phyloP scores from a whole-genome alignment of 2,113 vertebrate species.

The Alligator mississippiensis region DNA sequence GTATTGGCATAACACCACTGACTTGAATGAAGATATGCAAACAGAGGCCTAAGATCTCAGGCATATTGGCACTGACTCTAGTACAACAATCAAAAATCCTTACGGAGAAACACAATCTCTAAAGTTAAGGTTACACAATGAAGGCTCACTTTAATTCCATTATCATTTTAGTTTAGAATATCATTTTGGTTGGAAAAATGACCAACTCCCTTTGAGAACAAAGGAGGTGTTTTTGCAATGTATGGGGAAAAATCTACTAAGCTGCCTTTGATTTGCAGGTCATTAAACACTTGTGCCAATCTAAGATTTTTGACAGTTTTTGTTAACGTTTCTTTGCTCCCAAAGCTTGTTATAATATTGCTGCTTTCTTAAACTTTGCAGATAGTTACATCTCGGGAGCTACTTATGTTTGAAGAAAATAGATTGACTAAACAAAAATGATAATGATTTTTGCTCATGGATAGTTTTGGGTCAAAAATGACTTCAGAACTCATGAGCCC shows the following conservation, averaged over 20 bases:
- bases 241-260: slow-evolving; percentile 39
- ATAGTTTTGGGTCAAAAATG: neutral
- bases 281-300: slow-evolving; percentile 43
- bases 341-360: slow-evolving; percentile 5
- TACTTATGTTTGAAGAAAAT: slow-evolving; percentile 5
- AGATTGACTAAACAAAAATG: neutral
- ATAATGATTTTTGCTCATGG: neutral
- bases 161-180: slow-evolving; percentile 38
- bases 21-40: slow-evolving; percentile 12
- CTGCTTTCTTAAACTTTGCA: neutral
- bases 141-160: slow-evolving; percentile 15
- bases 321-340: neutral
- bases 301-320: slow-evolving; percentile 7
- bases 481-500: neutral
- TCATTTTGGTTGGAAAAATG: slow-evolving; percentile 16
- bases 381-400: neutral
- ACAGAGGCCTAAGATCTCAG: neutral
- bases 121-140: slow-evolving; percentile 3
- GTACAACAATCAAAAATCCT: neutral
- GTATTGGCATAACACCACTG: neutral
- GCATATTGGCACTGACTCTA: neutral
- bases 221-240: neutral
- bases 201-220: slow-evolving; percentile 25
- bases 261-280: slow-evolving; percentile 14
- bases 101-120: neutral